Base-by-base conservation (phyloP, 1,140 invertebrate species). In the Drosophila sucinea region DNA sequence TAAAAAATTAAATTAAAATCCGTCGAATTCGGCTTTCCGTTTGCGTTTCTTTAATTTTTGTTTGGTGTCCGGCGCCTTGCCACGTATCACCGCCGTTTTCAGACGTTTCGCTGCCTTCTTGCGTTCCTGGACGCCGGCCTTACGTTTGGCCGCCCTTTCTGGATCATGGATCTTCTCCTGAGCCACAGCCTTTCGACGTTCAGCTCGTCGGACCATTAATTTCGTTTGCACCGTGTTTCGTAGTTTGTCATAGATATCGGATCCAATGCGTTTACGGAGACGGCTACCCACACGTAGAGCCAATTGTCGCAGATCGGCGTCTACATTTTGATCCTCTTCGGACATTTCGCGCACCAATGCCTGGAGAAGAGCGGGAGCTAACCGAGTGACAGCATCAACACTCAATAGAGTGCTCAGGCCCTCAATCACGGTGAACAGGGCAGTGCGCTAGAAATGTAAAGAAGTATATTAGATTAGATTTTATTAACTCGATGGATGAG, bases 361-460 rank as follows among this genome's bases (percentile, higher is more conserved):
- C 29, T 94, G 93, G 67, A 97, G 91, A 10, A 96, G 92, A 58
- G 94, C 92, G 1, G 92, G 85, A 1, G 92, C 81, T 4, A 97
- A 73, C 38, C 92, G 89, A 1, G 94, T 93, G 29, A 93, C 71
- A 4, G 67, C 62, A 27, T 91, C 85, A 6, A 79, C 77, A 4
- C 93, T 93, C 8, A 96, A 89, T 44, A 94, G 93, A 3, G 94
- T 90, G 23, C 93, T 84, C 8, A 96, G 74, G 1, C 95, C 95
- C 33, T 95, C 96, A n/a, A 96, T 94, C 92, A 95, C 96, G 72
- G 96, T 95, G 66, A 96, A 96, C 17, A 95, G 93, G 63, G 94
- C 93, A 11, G 92, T 93, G 70, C 96, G 93, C 95, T 96, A 67
- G 0, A 83, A 83, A 79, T 29, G n/a, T n/a, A n/a, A n/a, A n/a